These are phyloP conservation scores for Perithous albicinctus DNA, from an alignment of 2,888 invertebrate species.

Conservation along the genomic window DNA sequence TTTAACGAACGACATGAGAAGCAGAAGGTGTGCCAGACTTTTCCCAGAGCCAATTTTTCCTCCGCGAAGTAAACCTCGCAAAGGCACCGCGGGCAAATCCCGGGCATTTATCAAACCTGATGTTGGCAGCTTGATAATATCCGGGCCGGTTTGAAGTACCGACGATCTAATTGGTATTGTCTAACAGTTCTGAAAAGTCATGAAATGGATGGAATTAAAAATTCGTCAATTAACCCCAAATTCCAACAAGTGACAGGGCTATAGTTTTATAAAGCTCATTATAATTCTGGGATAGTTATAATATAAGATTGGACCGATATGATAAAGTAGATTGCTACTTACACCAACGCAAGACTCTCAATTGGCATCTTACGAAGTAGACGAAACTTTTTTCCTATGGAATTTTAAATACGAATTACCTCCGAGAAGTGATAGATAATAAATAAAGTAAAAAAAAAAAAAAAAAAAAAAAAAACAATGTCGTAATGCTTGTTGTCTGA, in stretches of 20 bases:
- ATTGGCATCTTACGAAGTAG: conserved; percentile 53
- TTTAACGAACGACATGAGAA: conserved; percentile 83
- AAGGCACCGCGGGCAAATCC: conserved; percentile 82
- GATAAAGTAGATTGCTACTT: not conserved
- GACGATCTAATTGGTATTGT: conserved; percentile 35
- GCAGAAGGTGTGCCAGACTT: conserved; percentile 83
- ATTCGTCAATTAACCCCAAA: not conserved
- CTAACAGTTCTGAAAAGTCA: conserved; percentile 43
- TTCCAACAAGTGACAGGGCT: no score
- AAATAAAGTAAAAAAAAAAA: not conserved
- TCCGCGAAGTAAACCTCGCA: conserved; percentile 83
- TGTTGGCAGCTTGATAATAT: conserved; percentile 39
- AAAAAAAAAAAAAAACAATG: not conserved
- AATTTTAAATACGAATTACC: conserved; percentile 37
- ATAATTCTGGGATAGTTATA: not conserved
- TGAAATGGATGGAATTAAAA: not conserved
- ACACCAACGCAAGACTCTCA: conserved; percentile 40
- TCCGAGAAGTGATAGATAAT: not conserved
- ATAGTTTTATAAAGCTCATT: not conserved
- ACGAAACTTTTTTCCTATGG: conserved; percentile 24
- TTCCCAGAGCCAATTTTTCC: conserved; percentile 80
- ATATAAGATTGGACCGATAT: not conserved
- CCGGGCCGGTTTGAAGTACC: conserved; percentile 34
- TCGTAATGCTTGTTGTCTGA: not conserved
- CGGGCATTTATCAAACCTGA: conserved; percentile 76